phyloP scores from a whole-genome alignment of 2,797 vertebrate genomes.

The Acrocephalus scirpaceus region DNA sequence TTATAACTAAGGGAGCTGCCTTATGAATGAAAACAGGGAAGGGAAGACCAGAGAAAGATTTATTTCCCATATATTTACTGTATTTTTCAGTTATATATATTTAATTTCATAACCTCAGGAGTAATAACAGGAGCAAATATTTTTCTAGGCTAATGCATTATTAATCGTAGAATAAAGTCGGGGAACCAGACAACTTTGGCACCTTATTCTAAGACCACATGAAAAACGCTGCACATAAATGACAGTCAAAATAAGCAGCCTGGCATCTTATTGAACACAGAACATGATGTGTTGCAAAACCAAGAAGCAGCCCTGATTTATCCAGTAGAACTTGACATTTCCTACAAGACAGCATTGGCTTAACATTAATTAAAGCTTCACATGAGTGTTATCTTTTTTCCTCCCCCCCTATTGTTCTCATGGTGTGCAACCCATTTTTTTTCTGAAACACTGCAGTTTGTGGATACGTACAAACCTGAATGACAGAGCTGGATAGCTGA shows the following conservation, averaged over 20 bases:
- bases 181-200: conserved; percentile 41
- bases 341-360: neutral
- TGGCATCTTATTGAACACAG: conserved; percentile 41
- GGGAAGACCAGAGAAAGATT: neutral
- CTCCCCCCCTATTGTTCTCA: neutral
- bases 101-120: conserved; percentile 40
- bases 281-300: conserved; percentile 41
- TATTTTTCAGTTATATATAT: conserved; percentile 20
- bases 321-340: conserved; percentile 49
- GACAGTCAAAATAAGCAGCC: conserved; percentile 41
- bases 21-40: neutral
- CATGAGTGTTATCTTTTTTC: neutral
- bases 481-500: neutral
- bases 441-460: neutral
- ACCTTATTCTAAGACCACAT: conserved; percentile 38
- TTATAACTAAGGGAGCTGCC: neutral
- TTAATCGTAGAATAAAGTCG: conserved; percentile 36
- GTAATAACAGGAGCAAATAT: conserved; percentile 44
- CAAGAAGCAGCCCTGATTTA: conserved; percentile 27
- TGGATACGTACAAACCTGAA: neutral
- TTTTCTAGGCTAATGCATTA: conserved; percentile 58
- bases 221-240: conserved; percentile 30
- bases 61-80: neutral
- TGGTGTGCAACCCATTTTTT: neutral
- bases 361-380: conserved; percentile 53